Conservation (phyloP, 2,113 vertebrate species). For the Poicephalus meyeri region DNA sequence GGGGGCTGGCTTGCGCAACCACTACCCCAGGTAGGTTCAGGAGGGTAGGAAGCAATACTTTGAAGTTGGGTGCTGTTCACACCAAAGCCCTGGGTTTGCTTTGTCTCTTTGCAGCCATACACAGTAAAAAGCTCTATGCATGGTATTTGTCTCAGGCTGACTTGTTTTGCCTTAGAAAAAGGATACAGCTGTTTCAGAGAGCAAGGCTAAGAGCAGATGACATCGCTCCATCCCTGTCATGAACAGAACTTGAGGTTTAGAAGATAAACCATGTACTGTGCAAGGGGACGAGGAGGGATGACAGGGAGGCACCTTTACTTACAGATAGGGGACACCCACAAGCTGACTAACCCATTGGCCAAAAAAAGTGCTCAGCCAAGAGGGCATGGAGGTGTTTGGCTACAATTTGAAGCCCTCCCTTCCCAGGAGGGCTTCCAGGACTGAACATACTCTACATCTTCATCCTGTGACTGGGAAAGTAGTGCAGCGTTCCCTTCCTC, state of each 20-base stretch:
- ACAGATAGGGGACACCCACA: not conserved
- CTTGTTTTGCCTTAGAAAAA: not conserved
- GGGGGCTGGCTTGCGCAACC: not conserved
- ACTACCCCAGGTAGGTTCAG: not conserved
- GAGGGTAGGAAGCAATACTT: not conserved
- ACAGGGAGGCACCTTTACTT: not conserved
- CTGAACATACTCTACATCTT: not conserved
- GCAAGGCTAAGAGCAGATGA: not conserved
- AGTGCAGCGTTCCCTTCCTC: not conserved
- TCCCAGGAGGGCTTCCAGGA: not conserved
- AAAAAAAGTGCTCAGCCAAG: not conserved
- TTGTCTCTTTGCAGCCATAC: not conserved
- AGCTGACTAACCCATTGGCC: not conserved
- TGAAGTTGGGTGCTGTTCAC: not conserved
- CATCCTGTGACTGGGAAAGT: rapidly evolving
- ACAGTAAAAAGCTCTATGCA: not conserved
- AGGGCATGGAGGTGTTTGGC: not conserved
- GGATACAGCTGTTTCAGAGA: not conserved
- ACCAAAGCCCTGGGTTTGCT: not conserved
- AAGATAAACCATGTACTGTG: not conserved
- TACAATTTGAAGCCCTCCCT: not conserved
- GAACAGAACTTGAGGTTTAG: not conserved
- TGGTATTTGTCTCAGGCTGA: not conserved
- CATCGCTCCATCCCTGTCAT: not conserved
- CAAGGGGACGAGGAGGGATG: not conserved